Base-by-base conservation (phyloP, 2,888 invertebrate species). In the Apodemia zela region DNA sequence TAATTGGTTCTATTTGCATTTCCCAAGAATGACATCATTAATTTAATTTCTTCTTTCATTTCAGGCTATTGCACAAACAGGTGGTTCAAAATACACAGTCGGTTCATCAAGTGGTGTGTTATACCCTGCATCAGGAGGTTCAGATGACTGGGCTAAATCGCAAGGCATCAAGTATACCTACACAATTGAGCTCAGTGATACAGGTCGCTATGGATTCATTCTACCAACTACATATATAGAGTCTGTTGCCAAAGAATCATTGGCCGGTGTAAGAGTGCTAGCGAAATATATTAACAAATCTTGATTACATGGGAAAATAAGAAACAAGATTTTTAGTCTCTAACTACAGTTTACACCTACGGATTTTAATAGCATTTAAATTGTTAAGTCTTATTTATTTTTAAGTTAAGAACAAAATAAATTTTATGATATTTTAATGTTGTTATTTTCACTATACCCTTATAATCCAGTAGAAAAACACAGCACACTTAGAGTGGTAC, bases 81-180 rank as follows among this genome's bases (percentile, higher is more conserved):
- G 93, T 25, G 95, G 95, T 35, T 92, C 93, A 2, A 80, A 87
- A 60, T 97, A 96, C 77, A 94, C 93, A 38, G 95, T 97, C 0
- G 97, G 97, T 13, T 94, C 96, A 60, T 95, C 96, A 21, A 96
- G 95, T 59, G 93, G 93, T n/a, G 93, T 95, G 0, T 87, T 97
- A 1, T 97, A 97, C 80, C 95, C 97, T 0, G 96, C 96, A 2
- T 88, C 96, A 38, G 97, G 97, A 1, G 96, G 96, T 15, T 96
- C 97, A 0, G 97, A 97, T 74, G 98, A 98, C 82, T 98, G 98
- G 97, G 98, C 97, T 8, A 97, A 98, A 83, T 96, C 96, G 0
- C 90, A 93, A 51, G 94, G 95, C 10, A 95, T 98, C 68, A 97
- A 97, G 80, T 98, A 98, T 80, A 87, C 97, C 1, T 98, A 96